These are phyloP conservation scores for Drosophila pseudoobscura DNA, from an alignment of 1,140 invertebrate species.

Conservation along the genomic window DNA sequence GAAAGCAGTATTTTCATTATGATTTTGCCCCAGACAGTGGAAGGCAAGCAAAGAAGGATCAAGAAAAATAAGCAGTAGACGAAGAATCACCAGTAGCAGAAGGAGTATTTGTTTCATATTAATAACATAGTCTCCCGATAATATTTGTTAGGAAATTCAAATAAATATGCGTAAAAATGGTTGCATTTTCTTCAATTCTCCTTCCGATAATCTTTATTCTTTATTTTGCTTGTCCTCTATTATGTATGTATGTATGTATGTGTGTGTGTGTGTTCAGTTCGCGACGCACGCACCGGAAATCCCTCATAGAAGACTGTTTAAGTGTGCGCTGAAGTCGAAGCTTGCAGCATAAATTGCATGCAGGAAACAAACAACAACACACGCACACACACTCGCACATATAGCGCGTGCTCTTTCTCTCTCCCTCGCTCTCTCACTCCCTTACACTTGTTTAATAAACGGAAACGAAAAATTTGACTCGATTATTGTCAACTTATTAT, in stretches of 20 bases:
- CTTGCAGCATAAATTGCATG: slow-evolving; percentile 73
- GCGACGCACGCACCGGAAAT: slow-evolving; percentile 76
- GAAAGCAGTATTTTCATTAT: slow-evolving; percentile 30
- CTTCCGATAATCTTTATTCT: no score
- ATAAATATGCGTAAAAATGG: no score
- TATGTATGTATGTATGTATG: no score
- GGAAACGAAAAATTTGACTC: slow-evolving; percentile 81
- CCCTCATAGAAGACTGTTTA: slow-evolving; percentile 62
- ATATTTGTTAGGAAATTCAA: no score
- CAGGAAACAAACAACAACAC: slow-evolving; percentile 59
- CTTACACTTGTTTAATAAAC: slow-evolving; percentile 69
- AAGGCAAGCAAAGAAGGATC: no score
- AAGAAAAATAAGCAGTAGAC: no score
- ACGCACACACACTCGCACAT: slow-evolving; percentile 18
- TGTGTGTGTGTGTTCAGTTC: background rate
- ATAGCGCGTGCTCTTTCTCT: slow-evolving; percentile 7
- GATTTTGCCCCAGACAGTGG: background rate
- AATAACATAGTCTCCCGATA: no score
- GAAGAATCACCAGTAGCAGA: no score
- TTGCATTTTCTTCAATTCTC: no score
- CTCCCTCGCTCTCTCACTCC: slow-evolving; percentile 3
- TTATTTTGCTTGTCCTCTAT: slow-evolving; percentile 28
- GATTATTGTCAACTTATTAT: slow-evolving; percentile 75
- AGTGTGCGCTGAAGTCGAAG: slow-evolving; percentile 17
- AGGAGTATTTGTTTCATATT: no score